phyloP scores from a whole-genome alignment of 2,797 vertebrate genomes.

The Falco naumanni region DNA sequence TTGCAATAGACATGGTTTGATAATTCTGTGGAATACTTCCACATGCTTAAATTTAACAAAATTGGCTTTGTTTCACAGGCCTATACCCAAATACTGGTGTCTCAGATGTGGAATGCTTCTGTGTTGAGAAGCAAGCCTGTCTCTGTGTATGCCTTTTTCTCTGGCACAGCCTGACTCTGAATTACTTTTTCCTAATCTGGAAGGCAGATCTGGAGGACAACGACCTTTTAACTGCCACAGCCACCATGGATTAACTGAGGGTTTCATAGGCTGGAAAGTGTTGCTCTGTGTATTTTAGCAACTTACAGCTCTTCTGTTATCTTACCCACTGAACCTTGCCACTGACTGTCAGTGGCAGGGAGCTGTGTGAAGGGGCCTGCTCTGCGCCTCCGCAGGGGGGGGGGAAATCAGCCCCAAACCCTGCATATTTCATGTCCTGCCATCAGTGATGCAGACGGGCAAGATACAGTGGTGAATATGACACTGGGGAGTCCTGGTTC shows the following conservation, averaged over 20 bases:
- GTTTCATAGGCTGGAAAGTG: neutral
- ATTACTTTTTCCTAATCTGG: constrained; percentile 35
- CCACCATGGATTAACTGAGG: neutral
- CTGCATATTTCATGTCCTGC: neutral
- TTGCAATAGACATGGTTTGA: neutral
- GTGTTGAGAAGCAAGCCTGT: neutral
- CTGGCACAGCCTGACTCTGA: neutral
- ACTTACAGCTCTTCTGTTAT: neutral
- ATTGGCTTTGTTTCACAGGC: neutral
- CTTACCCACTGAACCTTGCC: neutral
- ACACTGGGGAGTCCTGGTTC: neutral
- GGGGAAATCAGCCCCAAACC: neutral
- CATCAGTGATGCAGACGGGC: neutral
- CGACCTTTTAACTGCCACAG: neutral
- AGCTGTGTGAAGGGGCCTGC: neutral
- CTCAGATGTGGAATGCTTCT: neutral
- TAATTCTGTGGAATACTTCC: neutral
- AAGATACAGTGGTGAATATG: neutral
- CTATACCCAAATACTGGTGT: neutral
- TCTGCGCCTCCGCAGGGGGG: neutral
- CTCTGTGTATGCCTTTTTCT: neutral
- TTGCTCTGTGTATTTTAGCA: neutral
- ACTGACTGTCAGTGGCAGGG: neutral
- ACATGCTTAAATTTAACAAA: neutral
- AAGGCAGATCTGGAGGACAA: constrained; percentile 1